These are phyloP conservation scores for Danio kyathit DNA, from an alignment of 2,797 vertebrate species.

Conservation along the genomic window DNA sequence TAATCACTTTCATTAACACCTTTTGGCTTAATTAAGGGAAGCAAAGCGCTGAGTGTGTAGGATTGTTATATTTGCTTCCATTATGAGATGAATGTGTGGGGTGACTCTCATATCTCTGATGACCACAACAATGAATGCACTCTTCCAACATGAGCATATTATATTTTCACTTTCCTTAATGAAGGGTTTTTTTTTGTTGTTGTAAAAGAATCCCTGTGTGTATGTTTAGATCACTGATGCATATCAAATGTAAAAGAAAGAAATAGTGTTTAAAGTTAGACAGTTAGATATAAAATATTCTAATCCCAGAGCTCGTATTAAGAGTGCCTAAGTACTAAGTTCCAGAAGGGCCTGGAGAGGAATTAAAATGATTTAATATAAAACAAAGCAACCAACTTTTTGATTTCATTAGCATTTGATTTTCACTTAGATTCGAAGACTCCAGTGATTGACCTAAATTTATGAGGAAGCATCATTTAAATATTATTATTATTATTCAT, in stretches of 20 bases:
- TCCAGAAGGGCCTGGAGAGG: background rate
- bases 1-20: slow-evolving; percentile 62
- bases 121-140: slow-evolving; percentile 30
- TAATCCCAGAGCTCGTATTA: background rate
- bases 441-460: background rate
- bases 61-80: slow-evolving; percentile 49
- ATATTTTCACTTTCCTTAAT: slow-evolving; percentile 44
- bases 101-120: slow-evolving; percentile 46
- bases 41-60: slow-evolving; percentile 60
- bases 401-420: no score
- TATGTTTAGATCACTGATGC: background rate
- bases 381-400: background rate
- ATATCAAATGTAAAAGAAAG: background rate
- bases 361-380: background rate
- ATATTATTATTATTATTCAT: no score
- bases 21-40: slow-evolving; percentile 63
- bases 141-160: slow-evolving; percentile 4
- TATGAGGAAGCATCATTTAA: no score
- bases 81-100: slow-evolving; percentile 54
- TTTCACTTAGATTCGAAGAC: no score
- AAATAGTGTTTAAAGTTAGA: background rate
- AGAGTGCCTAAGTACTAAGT: background rate
- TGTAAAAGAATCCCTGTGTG: slow-evolving; percentile 39
- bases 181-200: slow-evolving; percentile 30
- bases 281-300: background rate